Base-by-base conservation (phyloP, 64 coral and sea anemone species). In the Actinia tenebrosa region DNA sequence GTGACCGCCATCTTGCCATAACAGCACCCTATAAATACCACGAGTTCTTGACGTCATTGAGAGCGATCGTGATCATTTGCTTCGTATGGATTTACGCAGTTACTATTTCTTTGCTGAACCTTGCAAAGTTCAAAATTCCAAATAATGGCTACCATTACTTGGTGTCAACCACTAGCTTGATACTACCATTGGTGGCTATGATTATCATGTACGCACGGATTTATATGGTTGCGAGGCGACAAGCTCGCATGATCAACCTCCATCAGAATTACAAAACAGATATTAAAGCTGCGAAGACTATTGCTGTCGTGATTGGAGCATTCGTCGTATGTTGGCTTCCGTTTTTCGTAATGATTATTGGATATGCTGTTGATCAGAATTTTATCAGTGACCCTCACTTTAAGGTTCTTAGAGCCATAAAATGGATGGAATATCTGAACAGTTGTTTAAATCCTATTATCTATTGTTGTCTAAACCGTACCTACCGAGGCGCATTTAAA, bases 201-300 rank as follows among this genome's bases (percentile, higher is more conserved):
- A 18, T 89, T 17, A 85, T 88, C 16, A 95, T 95, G 94, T 95
- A 95, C 44, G 44, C 87, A 26, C 90, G 84, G 64, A 95, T 95
- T 77, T 95, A 89, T 47, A 87, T 92, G 53, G 91, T 92, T 77
- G 94, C 94, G 61, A 71, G 89, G 55, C 77, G 84, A 8, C 94
- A 95, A 22, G 87, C 88, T 0, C 83, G 87, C 7, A 83, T 72
- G 58, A 86, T 95, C 68, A 89, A 81, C 66, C 86, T 83, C 4
- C 62, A 47, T 86, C 79, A 50, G 30, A 93, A 77, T 52, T 97
- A 93, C 44, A 92, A 87, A 47, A 97, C 88, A 3, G 94, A 97
- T 46, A 92, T 97, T 8, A 97, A 97, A 88, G 94, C 94, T 46
- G 94, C 94, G 3, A 97, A 97, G 53, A 97, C 94, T 54, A 97